Base-by-base conservation (phyloP, 2,797 vertebrate species). In the Lithobates sylvaticus region DNA sequence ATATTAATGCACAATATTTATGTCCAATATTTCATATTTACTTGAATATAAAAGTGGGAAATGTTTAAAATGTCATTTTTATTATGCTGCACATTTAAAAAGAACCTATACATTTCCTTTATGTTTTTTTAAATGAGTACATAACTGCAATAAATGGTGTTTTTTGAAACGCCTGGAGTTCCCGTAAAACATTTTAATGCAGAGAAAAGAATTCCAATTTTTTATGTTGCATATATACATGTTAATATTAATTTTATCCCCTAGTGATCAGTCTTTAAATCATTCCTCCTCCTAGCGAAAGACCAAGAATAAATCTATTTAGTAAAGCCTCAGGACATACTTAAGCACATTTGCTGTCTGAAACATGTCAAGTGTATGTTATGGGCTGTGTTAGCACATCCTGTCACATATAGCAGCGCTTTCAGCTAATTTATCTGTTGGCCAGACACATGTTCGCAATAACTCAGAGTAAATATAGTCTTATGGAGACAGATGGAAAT, bases 401-500 rank as follows among this genome's bases (percentile, higher is more conserved):
- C 76, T 78, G 83, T 72, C 76, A 78, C 72, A 78, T 32, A 77
- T 29, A 65, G 47, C 26, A 42, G 58, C 4, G 50, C 34, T 74
- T 36, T 36, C 13, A 32, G 27, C 77, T 50, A 80, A 74, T 75
- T 74, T 80, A 68, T 85, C 34, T 61, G 32, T 36, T 50, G 70
- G 54, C 44, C 58, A 74, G 76, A 73, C 76, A 85, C 54, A 47
- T 44, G 83, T 34, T 85, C 47, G 68, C 68, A 84, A 84, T 77
- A 84, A 61, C 69, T 47, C 18, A 42, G 50, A 47, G 76, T 78
- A 65, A 73, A 79, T 78, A 50, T 85, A 73, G 76, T 76, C 29
- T 44, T 69, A 84, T 58, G 36, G 73, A 76, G 50, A 68, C 82
- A 84, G 64, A 76, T 76, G 73, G 82, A 70, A 77, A 84, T 77